Percentiles rank a stretch among this genome's conserved stretches.
Evolutionary conservation across 53 echinoderm and acorn worm genomes (phyloP).

Genomic region (Paracentrotus lividus): DNA sequence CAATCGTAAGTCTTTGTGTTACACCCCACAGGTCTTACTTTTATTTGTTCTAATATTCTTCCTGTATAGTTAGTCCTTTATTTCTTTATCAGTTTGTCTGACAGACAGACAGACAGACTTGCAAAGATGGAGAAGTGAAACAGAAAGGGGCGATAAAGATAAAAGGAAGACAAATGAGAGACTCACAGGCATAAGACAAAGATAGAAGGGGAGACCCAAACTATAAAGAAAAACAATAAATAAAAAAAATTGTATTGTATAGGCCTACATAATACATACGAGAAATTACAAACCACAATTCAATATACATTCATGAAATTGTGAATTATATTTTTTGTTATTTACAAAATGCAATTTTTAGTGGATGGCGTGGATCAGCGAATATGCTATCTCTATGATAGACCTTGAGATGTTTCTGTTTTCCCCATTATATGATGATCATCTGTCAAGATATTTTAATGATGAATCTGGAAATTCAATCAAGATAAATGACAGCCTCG

Average conservation of each 20-base stretch:
- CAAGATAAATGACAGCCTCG: not conserved
- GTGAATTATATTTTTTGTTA: too few species aligned
- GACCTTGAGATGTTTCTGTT: slow-evolving; percentile 22
- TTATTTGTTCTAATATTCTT: too few species aligned
- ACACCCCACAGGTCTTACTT: too few species aligned
- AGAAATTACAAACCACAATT: not conserved
- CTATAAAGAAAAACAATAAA: too few species aligned
- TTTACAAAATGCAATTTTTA: too few species aligned
- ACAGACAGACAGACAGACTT: too few species aligned
- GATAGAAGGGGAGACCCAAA: not conserved
- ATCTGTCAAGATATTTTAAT: slow-evolving; percentile 50
- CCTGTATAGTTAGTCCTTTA: too few species aligned
- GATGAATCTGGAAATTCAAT: slow-evolving; percentile 46
- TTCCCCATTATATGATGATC: slow-evolving; percentile 31
- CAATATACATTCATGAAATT: not conserved
- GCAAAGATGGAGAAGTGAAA: not conserved
- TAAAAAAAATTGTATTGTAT: too few species aligned
- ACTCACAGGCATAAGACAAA: not conserved
- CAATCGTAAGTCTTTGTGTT: too few species aligned
- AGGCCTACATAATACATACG: not conserved
- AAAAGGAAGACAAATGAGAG: not conserved
- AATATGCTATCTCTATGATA: not conserved
- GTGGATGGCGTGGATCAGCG: not conserved
- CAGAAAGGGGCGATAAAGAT: not conserved
- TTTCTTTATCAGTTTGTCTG: too few species aligned